Evolutionary conservation across 2,888 invertebrate species (phyloP).

Genomic region (Fissipunctia ypsillon): DNA sequence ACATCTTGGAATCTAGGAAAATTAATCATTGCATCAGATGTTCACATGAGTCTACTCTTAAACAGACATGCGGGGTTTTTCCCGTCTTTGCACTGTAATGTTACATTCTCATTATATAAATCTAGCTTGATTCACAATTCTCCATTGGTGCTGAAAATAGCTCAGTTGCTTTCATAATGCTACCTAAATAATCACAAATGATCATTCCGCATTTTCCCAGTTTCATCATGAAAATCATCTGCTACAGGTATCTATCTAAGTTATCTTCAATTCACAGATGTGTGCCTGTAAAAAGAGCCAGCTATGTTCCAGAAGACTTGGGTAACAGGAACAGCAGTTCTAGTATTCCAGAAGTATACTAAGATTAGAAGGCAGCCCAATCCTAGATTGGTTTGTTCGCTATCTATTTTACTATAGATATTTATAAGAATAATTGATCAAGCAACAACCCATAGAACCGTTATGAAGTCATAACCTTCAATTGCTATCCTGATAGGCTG

Average conservation of each 20-base stretch:
- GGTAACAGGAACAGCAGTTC: background rate
- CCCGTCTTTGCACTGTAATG: conserved; percentile 2
- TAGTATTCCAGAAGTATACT: background rate
- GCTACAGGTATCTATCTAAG: background rate
- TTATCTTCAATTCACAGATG: too few relatives aligned
- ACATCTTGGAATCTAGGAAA: conserved; percentile 23
- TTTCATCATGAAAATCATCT: background rate
- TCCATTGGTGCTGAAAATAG: background rate
- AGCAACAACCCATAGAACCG: background rate
- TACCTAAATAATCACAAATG: background rate
- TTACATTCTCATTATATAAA: conserved; percentile 29
- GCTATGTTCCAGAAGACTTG: background rate
- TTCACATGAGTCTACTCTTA: conserved; percentile 34
- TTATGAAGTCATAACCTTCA: conserved; percentile 11
- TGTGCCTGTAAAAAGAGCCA: too few relatives aligned
- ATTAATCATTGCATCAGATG: conserved; percentile 26
- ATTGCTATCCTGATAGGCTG: background rate
- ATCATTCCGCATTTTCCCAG: background rate
- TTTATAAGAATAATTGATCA: background rate
- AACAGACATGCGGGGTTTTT: conserved; percentile 26
- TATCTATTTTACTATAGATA: background rate
- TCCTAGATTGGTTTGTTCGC: background rate
- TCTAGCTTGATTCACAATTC: background rate
- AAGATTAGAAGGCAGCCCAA: background rate
- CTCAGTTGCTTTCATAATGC: background rate